These are phyloP conservation scores for Tetramorium bicarinatum DNA, from an alignment of 2,888 invertebrate genomes.

Conservation along the genomic window DNA sequence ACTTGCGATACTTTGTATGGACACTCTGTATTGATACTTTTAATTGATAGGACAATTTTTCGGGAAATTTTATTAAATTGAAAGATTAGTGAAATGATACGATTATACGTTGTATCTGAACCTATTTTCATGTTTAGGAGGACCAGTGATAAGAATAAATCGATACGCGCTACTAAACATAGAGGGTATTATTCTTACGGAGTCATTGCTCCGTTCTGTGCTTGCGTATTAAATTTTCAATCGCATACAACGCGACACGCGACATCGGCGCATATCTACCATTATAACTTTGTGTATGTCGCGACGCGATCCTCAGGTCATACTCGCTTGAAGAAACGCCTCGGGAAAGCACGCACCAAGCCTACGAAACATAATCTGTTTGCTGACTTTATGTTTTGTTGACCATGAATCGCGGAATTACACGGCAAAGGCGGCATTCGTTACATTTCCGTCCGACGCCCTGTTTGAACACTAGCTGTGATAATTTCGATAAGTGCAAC, in stretches of 20 bases:
- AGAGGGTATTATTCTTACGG: slow-evolving; percentile 8
- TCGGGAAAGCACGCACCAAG: slow-evolving; percentile 15
- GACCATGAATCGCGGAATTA: slow-evolving; percentile 13
- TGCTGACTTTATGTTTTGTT: slow-evolving; percentile 25
- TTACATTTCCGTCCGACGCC: slow-evolving; percentile 23
- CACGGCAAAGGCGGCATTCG: not conserved
- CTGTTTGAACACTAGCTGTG: slow-evolving; percentile 2
- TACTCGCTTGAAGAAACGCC: slow-evolving; percentile 14
- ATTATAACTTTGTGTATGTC: slow-evolving; percentile 8
- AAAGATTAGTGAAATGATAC: not conserved
- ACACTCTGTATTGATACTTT: not conserved
- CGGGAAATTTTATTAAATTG: not conserved
- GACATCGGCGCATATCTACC: slow-evolving; percentile 21
- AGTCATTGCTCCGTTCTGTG: slow-evolving; percentile 19
- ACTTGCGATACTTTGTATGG: too few relatives aligned
- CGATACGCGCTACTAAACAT: slow-evolving; percentile 30
- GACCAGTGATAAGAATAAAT: not conserved
- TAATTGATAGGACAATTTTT: not conserved
- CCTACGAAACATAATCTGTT: not conserved
- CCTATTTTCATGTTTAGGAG: not conserved
- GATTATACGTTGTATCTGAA: not conserved
- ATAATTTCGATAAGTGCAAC: not conserved
- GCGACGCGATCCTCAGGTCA: slow-evolving; percentile 19
- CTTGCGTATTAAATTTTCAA: slow-evolving; percentile 42
- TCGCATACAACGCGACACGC: slow-evolving; percentile 28